Evolutionary conservation across 2,888 invertebrate genomes (phyloP).

Genomic region (Zeuzera pyrina): DNA sequence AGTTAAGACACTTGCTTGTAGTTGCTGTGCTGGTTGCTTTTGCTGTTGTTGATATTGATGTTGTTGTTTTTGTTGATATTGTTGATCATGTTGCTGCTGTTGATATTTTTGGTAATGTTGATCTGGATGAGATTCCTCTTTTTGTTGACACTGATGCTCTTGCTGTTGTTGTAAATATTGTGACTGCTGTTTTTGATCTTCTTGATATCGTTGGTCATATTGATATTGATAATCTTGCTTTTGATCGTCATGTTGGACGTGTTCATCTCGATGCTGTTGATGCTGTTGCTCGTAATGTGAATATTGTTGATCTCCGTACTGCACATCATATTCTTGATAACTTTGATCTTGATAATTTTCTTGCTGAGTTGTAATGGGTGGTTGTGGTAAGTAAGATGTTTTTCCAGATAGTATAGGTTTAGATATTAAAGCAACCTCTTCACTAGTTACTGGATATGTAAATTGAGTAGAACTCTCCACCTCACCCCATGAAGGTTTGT

Average conservation of each 20-base stretch:
- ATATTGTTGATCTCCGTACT: slow-evolving; percentile 27
- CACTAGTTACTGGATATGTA: slow-evolving; percentile 48
- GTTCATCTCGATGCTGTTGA: slow-evolving; percentile 16
- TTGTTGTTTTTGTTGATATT: slow-evolving; percentile 23
- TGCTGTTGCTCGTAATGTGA: slow-evolving; percentile 12
- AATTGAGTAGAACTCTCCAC: slow-evolving; percentile 46
- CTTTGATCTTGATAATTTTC: slow-evolving; percentile 29
- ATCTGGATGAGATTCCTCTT: slow-evolving; percentile 24
- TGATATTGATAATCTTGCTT: slow-evolving; percentile 24
- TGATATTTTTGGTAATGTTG: slow-evolving; percentile 26
- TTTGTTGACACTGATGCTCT: slow-evolving; percentile 30
- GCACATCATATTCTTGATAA: slow-evolving; percentile 38
- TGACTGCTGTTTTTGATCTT: slow-evolving; percentile 15
- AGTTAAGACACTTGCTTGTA: slow-evolving; percentile 55
- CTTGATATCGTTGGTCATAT: slow-evolving; percentile 15
- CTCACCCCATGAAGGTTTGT: slow-evolving; percentile 60
- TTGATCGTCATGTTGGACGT: slow-evolving; percentile 21
- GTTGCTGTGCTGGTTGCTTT: slow-evolving; percentile 50
- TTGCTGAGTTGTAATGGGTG: slow-evolving; percentile 8
- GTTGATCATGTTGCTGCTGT: slow-evolving; percentile 27
- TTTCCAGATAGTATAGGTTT: slow-evolving; percentile 45
- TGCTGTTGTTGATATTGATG: slow-evolving; percentile 45
- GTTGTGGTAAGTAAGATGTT: slow-evolving; percentile 45
- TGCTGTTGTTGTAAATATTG: slow-evolving; percentile 31
- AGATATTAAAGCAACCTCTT: slow-evolving; percentile 40